Evolutionary conservation across 2,888 invertebrate species (phyloP).

Genomic region (Peribatodes rhomboidaria): DNA sequence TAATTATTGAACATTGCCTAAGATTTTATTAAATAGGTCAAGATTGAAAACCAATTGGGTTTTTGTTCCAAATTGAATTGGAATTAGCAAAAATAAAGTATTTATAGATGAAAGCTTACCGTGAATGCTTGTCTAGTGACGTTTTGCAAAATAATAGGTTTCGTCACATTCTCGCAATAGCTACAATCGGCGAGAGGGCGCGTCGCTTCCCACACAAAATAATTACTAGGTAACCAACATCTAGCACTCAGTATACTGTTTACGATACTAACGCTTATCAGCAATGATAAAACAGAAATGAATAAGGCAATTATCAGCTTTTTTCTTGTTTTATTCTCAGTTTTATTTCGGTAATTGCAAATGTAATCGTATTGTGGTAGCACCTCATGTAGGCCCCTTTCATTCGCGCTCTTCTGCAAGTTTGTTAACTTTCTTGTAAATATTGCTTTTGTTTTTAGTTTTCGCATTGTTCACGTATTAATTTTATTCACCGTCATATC

Average conservation of each 20-base stretch:
- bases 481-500: conserved; percentile 2
- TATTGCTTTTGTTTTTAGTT: conserved; percentile 20
- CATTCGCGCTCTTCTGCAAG: conserved; percentile 66
- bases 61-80: background rate
- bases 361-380: conserved; percentile 65
- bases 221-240: conserved; percentile 94
- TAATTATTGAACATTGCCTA: background rate
- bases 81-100: background rate
- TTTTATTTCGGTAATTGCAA: conserved; percentile 57
- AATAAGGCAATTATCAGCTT: conserved; percentile 58
- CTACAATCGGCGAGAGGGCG: conserved; percentile 93
- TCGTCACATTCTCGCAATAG: conserved; percentile 90
- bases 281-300: conserved; percentile 58
- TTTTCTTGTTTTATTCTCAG: conserved; percentile 54
- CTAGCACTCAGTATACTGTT: conserved; percentile 86
- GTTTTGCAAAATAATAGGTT: conserved; percentile 90
- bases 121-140: conserved; percentile 89
- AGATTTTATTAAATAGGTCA: background rate
- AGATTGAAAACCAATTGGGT: background rate
- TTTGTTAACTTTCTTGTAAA: conserved; percentile 50
- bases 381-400: conserved; percentile 60
- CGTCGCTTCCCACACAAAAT: conserved; percentile 94
- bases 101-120: conserved; percentile 58
- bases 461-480: conserved; percentile 36
- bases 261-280: conserved; percentile 59